phyloP scores from a whole-genome alignment of 2,888 invertebrate species.

The Coenonympha glycerion region DNA sequence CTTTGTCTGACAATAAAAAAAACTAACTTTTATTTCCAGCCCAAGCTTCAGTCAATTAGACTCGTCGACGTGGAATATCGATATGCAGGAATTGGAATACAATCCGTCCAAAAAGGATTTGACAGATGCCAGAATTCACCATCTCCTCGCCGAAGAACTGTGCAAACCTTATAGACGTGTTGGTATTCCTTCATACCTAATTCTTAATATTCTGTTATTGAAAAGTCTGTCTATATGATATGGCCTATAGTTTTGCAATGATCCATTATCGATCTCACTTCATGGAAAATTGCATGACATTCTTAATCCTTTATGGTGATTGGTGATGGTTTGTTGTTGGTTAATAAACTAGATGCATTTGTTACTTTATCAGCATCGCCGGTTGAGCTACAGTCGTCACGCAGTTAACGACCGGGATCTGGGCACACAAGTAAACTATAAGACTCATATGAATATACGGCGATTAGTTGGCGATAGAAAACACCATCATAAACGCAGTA shows the following conservation, averaged over 20 bases:
- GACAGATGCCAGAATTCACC: slow-evolving; percentile 95
- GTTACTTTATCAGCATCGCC: slow-evolving; percentile 83
- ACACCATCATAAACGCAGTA: slow-evolving; percentile 89
- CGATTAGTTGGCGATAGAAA: slow-evolving; percentile 90
- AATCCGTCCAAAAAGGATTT: slow-evolving; percentile 94
- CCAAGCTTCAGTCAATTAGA: slow-evolving; percentile 91
- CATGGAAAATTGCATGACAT: too few relatives aligned
- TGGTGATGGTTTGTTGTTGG: too few relatives aligned
- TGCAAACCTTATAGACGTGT: slow-evolving; percentile 91
- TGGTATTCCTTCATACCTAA: slow-evolving; percentile 56
- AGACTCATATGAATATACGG: slow-evolving; percentile 92
- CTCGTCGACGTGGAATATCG: slow-evolving; percentile 91
- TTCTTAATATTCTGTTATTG: too few relatives aligned
- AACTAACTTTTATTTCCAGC: slow-evolving; percentile 72
- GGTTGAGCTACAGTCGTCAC: slow-evolving; percentile 92
- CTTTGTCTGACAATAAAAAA: too few relatives aligned
- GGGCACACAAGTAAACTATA: slow-evolving; percentile 90
- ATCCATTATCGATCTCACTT: too few relatives aligned
- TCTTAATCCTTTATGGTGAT: too few relatives aligned
- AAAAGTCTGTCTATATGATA: too few relatives aligned
- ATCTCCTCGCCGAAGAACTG: slow-evolving; percentile 90
- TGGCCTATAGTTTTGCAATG: too few relatives aligned
- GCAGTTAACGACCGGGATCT: slow-evolving; percentile 92
- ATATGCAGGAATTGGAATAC: slow-evolving; percentile 94
- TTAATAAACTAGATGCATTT: too few relatives aligned